Percentiles rank a stretch among this genome's conserved stretches.
These are phyloP conservation scores for Falco peregrinus DNA, from an alignment of 2,797 vertebrate species.

Conservation along the genomic window DNA sequence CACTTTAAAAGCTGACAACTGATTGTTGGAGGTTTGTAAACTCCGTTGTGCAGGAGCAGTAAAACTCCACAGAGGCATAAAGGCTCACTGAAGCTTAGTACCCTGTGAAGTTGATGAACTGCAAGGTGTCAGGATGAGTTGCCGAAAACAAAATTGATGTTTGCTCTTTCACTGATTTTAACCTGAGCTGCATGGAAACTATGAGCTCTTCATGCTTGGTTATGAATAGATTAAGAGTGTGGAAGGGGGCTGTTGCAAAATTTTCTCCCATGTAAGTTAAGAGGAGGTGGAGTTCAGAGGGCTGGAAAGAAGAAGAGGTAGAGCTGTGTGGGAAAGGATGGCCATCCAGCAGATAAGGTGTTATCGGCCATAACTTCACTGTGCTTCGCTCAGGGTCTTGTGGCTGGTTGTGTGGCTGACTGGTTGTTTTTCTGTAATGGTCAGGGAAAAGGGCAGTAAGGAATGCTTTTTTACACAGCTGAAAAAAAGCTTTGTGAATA, in stretches of 20 bases:
- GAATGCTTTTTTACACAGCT: not conserved
- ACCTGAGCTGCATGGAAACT: not conserved
- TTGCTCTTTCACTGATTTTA: not conserved
- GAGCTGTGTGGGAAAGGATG: not conserved
- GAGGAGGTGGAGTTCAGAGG: not conserved
- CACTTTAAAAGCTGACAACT: conserved; percentile 31
- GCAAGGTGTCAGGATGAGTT: not conserved
- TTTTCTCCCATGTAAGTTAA: not conserved
- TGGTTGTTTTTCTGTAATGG: not conserved
- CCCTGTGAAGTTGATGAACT: not conserved
- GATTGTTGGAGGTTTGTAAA: conserved; percentile 22
- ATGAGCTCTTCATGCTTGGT: not conserved
- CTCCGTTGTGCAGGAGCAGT: not conserved
- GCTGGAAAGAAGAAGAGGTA: not conserved
- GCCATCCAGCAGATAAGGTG: not conserved
- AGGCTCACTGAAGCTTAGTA: not conserved
- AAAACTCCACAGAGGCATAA: not conserved
- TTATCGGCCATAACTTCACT: not conserved
- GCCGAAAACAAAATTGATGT: not conserved
- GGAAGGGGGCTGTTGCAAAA: not conserved
- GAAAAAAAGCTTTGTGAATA: conserved; percentile 7
- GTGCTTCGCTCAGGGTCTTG: accelerated
- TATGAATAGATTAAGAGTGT: not conserved
- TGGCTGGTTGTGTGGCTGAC: not conserved
- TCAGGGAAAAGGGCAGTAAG: not conserved